Percentiles rank a stretch among this genome's conserved stretches.
Conservation (phyloP, 2,113 vertebrate genomes). For the Alosa alosa region DNA sequence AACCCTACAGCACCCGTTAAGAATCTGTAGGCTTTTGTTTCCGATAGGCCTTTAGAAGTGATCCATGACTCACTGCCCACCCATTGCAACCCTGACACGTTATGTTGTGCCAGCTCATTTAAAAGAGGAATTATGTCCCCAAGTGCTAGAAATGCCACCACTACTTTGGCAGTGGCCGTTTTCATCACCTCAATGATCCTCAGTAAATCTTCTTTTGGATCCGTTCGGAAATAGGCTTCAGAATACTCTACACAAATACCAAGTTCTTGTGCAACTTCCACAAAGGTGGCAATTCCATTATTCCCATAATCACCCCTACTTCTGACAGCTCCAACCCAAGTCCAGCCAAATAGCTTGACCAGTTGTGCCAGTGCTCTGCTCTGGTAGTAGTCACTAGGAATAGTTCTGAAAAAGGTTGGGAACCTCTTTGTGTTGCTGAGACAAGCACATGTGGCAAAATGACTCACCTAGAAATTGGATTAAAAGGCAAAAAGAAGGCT, state of each 20-base stretch:
- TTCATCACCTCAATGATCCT: constrained; percentile 39
- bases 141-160: neutral
- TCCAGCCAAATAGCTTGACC: constrained; percentile 58
- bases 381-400: constrained; percentile 59
- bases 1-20: constrained; percentile 44
- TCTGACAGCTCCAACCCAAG: constrained; percentile 55
- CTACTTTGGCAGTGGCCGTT: neutral
- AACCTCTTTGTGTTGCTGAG: constrained; percentile 51
- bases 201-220: constrained; percentile 46
- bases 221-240: constrained; percentile 41
- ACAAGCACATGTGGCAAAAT: constrained; percentile 58
- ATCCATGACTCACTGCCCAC: constrained; percentile 49
- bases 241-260: constrained; percentile 56
- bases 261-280: constrained; percentile 40
- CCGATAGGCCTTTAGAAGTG: constrained; percentile 37
- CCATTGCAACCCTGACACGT: constrained; percentile 44
- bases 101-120: constrained; percentile 20
- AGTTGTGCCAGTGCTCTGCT: constrained; percentile 54
- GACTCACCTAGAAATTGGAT: constrained; percentile 52
- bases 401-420: constrained; percentile 54
- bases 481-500: neutral
- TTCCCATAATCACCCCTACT: constrained; percentile 56
- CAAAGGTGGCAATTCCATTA: constrained; percentile 53
- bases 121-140: constrained; percentile 10
- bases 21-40: constrained; percentile 29